Evolutionary conservation across 2,113 vertebrate species (phyloP).

Genomic region (Leptobrachium leishanense): DNA sequence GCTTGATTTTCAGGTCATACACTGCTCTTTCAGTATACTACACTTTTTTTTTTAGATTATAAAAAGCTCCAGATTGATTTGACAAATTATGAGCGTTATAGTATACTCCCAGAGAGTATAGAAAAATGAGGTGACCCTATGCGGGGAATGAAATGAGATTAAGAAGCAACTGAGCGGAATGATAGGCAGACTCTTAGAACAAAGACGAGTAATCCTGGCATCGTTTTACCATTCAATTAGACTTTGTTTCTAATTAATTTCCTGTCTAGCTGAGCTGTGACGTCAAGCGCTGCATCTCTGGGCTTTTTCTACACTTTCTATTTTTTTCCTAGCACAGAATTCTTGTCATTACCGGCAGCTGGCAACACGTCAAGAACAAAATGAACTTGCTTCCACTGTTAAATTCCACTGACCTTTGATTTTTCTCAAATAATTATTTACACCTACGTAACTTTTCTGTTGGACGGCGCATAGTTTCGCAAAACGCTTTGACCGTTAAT

Average conservation of each 20-base stretch:
- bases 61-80: constrained; percentile 32
- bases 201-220: constrained; percentile 41
- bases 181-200: constrained; percentile 22
- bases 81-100: constrained; percentile 25
- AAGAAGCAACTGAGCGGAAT: constrained; percentile 36
- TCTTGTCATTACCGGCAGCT: constrained; percentile 60
- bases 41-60: constrained; percentile 7
- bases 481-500: too few relatives aligned
- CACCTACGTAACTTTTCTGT: constrained; percentile 52
- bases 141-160: constrained; percentile 29
- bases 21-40: background rate
- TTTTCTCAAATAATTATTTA: constrained; percentile 63
- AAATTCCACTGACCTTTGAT: constrained; percentile 54
- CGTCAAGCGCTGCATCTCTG: constrained; percentile 60
- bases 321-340: constrained; percentile 59
- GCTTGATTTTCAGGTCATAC: constrained; percentile 26
- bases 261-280: constrained; percentile 67
- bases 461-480: too few relatives aligned
- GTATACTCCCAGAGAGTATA: constrained; percentile 37
- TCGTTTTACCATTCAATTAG: constrained; percentile 46
- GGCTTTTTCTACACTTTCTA: constrained; percentile 58
- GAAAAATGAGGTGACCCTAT: constrained; percentile 41
- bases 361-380: constrained; percentile 61
- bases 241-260: constrained; percentile 66
- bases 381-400: constrained; percentile 56